phyloP scores from a whole-genome alignment of 1,140 invertebrate genomes.

The Drosophila pseudoobscura region DNA sequence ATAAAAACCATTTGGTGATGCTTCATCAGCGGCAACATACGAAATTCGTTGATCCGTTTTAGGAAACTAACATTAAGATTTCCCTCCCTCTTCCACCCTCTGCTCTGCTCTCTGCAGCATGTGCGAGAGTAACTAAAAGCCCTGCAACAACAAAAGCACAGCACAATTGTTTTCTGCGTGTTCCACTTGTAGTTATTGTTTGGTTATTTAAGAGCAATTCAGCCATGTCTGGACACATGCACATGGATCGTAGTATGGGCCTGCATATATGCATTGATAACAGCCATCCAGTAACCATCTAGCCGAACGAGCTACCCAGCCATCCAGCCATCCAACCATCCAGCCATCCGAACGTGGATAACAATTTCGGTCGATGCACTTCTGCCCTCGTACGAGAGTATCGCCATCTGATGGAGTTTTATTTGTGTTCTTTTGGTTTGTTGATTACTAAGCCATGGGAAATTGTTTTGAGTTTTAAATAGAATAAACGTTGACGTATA shows the following conservation, averaged over 20 bases:
- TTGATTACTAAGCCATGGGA: slow-evolving; percentile 59
- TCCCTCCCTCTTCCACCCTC: slow-evolving; percentile 1
- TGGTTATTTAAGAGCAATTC: slow-evolving; percentile 80
- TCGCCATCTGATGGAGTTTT: slow-evolving; percentile 58
- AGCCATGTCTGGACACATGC: slow-evolving; percentile 67
- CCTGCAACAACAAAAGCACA: slow-evolving; percentile 29
- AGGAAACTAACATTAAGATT: too few species aligned
- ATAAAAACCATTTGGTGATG: too few species aligned
- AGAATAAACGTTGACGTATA: slow-evolving; percentile 77
- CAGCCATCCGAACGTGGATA: slow-evolving; percentile 61
- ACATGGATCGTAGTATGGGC: slow-evolving; percentile 47
- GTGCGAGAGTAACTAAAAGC: slow-evolving; percentile 38
- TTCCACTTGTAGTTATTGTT: slow-evolving; percentile 70
- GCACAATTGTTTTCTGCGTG: slow-evolving; percentile 21
- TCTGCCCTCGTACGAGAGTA: slow-evolving; percentile 8
- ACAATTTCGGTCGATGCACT: slow-evolving; percentile 67
- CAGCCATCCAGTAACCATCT: slow-evolving; percentile 25
- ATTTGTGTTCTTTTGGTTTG: slow-evolving; percentile 37
- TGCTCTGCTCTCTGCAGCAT: slow-evolving; percentile 14
- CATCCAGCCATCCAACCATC: slow-evolving; percentile 29
- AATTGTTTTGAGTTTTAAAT: slow-evolving; percentile 79
- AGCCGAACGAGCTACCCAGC: slow-evolving; percentile 21
- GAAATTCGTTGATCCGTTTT: too few species aligned
- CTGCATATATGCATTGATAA: slow-evolving; percentile 48
- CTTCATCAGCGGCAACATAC: too few species aligned